Conservation (phyloP, 2,888 invertebrate genomes). For the Machimus rusticus region DNA sequence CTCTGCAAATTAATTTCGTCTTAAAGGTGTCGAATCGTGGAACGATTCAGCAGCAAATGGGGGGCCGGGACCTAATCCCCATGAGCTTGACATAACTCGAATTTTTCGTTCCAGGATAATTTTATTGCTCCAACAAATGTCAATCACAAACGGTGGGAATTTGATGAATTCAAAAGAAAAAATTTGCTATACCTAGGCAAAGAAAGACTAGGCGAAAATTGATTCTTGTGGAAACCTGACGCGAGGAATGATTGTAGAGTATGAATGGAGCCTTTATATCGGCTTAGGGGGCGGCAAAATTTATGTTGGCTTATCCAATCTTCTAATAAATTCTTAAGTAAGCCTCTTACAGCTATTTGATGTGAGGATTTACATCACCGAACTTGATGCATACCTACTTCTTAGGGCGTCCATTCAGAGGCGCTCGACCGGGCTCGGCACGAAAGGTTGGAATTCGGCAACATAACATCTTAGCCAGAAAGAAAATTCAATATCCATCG, state of each 20-base stretch:
- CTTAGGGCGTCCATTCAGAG: slow-evolving; percentile 7
- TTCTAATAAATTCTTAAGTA: slow-evolving; percentile 39
- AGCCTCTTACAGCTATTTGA: slow-evolving; percentile 38
- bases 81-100: not conserved
- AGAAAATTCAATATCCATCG: slow-evolving; percentile 40
- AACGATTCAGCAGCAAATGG: not conserved
- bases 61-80: not conserved
- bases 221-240: not conserved
- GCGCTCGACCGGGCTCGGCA: not conserved
- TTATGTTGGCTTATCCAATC: slow-evolving; percentile 35
- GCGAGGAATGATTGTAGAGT: not conserved
- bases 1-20: not conserved
- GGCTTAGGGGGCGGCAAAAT: slow-evolving; percentile 12
- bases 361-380: slow-evolving; percentile 37
- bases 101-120: not conserved
- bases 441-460: not conserved
- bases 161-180: not conserved
- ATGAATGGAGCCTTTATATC: slow-evolving; percentile 18
- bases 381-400: slow-evolving; percentile 23
- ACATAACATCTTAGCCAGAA: slow-evolving; percentile 11
- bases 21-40: not conserved
- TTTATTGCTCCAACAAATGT: not conserved
- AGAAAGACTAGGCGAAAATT: not conserved
- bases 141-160: not conserved
- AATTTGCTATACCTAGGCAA: not conserved